phyloP scores from a whole-genome alignment of 2,113 vertebrate genomes.

The Naja naja region DNA sequence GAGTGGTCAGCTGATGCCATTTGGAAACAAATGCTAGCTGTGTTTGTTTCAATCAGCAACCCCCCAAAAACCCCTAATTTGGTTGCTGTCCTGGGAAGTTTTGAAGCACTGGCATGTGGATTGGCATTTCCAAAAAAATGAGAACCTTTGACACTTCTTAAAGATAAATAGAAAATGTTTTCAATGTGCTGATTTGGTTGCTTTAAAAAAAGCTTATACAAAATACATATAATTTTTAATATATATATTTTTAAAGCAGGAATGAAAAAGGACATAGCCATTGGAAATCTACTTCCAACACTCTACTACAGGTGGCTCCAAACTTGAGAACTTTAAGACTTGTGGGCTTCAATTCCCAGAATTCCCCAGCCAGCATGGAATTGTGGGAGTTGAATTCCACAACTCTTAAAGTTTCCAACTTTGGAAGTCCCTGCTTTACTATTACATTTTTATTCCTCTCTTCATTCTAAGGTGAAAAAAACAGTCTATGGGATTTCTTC shows the following conservation, averaged over 20 bases:
- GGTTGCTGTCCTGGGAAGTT: conserved; percentile 1
- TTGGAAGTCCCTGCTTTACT: not conserved
- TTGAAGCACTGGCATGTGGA: conserved; percentile 20
- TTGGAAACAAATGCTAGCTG: conserved; percentile 21
- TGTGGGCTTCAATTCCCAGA: not conserved
- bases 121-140: not conserved
- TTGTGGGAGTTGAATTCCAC: not conserved
- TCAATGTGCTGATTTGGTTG: not conserved
- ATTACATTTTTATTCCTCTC: not conserved
- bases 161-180: conserved; percentile 7
- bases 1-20: conserved; percentile 54
- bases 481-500: not conserved
- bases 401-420: not conserved
- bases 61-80: not conserved
- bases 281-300: not conserved
- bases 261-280: not conserved
- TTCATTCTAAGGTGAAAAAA: not conserved
- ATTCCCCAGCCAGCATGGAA: not conserved
- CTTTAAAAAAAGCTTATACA: not conserved
- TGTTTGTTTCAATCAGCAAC: not conserved
- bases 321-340: not conserved
- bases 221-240: not conserved
- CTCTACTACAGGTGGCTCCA: not conserved
- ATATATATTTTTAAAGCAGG: not conserved
- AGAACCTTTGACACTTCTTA: conserved; percentile 14